phyloP scores from a whole-genome alignment of 2,888 invertebrate species.

The Sialis fuliginosa region DNA sequence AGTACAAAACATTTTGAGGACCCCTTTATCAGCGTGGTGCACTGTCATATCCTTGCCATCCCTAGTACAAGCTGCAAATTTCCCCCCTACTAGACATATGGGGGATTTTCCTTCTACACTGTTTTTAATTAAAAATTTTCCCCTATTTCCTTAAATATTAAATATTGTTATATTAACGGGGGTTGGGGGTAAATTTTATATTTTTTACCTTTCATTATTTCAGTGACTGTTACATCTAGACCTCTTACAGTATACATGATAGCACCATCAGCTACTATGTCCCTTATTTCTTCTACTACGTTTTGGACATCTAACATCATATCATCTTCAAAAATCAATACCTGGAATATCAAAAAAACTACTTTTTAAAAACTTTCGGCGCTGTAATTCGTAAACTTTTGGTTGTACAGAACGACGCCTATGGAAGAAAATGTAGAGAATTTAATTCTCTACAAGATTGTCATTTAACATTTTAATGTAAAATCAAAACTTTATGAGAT shows the following conservation, averaged over 20 bases:
- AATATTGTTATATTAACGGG: background rate
- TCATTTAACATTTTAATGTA: no score
- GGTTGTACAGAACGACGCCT: no score
- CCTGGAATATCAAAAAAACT: constrained; percentile 22
- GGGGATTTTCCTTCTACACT: constrained; percentile 39
- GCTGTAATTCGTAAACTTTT: no score
- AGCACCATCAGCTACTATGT: constrained; percentile 32
- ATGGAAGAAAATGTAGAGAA: no score
- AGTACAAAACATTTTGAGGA: constrained; percentile 32
- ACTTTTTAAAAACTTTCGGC: no score
- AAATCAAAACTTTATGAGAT: no score
- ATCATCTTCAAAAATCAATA: constrained; percentile 35
- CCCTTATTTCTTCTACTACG: constrained; percentile 44
- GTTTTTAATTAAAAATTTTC: constrained; percentile 29
- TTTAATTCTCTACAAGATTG: no score
- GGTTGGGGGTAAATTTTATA: background rate
- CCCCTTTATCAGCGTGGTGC: constrained; percentile 28
- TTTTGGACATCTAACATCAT: constrained; percentile 30
- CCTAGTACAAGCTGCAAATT: constrained; percentile 29
- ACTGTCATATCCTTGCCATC: constrained; percentile 35
- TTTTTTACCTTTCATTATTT: constrained; percentile 33
- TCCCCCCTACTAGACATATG: constrained; percentile 27
- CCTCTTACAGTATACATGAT: constrained; percentile 41
- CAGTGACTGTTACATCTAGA: constrained; percentile 39
- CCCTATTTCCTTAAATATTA: constrained; percentile 13